Evolutionary conservation across 2,888 invertebrate species (phyloP), one percentile per base, ranked within the genome.

Genomic region (Allygus modestus): DNA sequence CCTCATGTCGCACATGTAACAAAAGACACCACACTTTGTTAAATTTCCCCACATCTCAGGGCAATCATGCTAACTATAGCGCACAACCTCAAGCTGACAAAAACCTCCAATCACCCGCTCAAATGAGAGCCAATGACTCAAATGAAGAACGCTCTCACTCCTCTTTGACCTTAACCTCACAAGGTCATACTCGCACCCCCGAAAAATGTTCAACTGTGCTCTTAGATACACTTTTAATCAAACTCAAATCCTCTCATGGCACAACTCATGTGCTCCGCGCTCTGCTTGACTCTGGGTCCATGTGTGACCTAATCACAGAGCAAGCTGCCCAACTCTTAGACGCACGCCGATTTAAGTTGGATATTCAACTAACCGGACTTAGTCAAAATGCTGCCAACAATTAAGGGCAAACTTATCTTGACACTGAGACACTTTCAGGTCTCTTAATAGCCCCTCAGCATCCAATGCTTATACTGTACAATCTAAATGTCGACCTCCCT

Each of bases 11-110:
- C 73, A 73, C 73, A 5, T 73, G 43, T n/a, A 1, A 20, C 43
- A 41, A 73, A n/a, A 37, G 20, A 73, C 73, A 73, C 33, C 73
- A 73, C 23, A 23, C 73, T 2, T 17, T 73, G 43, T 73, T 73
- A 23, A 41, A 73, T n/a, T 41, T 73, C 20, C 73, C 7, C 41
- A 5, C 73, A 7, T 4, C 9, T 43, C 26, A 7, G 26, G 43
- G 43, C 37, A 73, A 11, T n/a, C 43, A 41, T 11, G 41, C 73
- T 37, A 73, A 41, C 41, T 20, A n/a, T n/a, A 41, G n/a, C 73
- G 23, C 73, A 9, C n/a, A 11, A 73, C 43, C 43, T 23, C n/a
- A 43, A 41, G 43, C 11, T 43, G 43, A 41, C 20, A 43, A 73
- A 15, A 71, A 7, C 33, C 43, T 4, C 20, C 23, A n/a, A 43